A percentile compares a stretch with the other conserved stretches of the same genome.
Conservation (phyloP, 2,113 vertebrate genomes). For the Ptilonorhynchus violaceus region DNA sequence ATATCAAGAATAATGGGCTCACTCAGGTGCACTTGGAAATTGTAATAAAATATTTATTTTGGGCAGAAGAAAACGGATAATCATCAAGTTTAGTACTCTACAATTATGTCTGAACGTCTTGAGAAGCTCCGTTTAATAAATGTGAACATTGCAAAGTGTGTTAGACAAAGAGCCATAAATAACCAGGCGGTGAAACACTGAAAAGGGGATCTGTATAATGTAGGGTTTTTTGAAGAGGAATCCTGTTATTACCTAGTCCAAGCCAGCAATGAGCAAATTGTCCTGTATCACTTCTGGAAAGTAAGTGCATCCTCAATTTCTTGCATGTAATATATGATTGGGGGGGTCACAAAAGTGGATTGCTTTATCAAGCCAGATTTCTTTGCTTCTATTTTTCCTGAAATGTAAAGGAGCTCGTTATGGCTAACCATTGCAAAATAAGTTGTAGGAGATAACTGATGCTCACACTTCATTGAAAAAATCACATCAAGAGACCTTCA, state of each 20-base stretch:
- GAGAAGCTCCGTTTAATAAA: background rate
- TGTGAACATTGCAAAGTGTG: background rate
- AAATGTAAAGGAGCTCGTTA: background rate
- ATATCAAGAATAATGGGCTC: slow-evolving; percentile 3
- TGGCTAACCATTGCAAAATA: background rate
- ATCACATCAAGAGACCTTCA: background rate
- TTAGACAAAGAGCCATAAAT: background rate
- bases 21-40: slow-evolving; percentile 17
- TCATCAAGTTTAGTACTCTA: background rate
- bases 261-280: background rate
- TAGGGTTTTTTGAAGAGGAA: background rate
- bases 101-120: background rate
- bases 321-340: background rate
- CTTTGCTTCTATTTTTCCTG: background rate
- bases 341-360: background rate
- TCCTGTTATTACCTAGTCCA: background rate
- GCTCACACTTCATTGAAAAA: background rate
- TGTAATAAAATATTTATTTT: slow-evolving; percentile 33
- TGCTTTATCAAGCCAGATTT: background rate
- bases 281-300: background rate
- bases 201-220: background rate
- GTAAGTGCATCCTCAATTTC: background rate
- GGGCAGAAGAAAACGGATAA: background rate
- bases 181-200: background rate
- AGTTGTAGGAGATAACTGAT: background rate